Percentiles rank a stretch among this genome's conserved stretches.
Conservation (phyloP, 2,888 invertebrate species). For the Standfussiana lucernea region DNA sequence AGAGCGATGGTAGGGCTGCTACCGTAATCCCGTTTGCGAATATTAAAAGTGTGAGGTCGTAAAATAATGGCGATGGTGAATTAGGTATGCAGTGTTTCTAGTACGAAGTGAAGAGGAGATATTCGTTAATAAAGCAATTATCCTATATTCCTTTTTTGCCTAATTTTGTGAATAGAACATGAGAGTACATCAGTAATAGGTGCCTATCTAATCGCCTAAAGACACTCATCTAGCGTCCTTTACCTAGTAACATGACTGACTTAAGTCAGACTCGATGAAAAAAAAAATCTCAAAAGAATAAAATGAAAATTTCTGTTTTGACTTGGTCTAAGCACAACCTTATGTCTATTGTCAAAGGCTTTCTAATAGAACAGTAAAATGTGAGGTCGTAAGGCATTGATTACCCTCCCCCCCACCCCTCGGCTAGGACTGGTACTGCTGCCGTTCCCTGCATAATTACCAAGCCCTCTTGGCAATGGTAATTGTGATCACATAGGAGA, state of each 20-base stretch:
- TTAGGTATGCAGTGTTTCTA: constrained; percentile 17
- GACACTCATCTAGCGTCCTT: no score
- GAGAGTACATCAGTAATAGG: not conserved
- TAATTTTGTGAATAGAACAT: not conserved
- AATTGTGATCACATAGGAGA: constrained; percentile 17
- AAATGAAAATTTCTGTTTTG: not conserved
- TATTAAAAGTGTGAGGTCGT: constrained; percentile 41
- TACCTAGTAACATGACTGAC: not conserved
- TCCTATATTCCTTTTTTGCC: not conserved
- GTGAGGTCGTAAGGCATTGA: constrained; percentile 8
- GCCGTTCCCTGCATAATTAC: constrained; percentile 8
- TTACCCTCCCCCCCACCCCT: not conserved
- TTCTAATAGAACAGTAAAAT: not conserved
- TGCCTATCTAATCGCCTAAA: not conserved
- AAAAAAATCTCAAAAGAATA: no score
- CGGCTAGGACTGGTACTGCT: not conserved
- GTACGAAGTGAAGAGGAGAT: not conserved
- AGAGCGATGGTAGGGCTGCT: constrained; percentile 42
- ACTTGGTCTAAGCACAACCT: not conserved
- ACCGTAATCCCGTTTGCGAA: constrained; percentile 13
- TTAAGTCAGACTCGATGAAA: not conserved
- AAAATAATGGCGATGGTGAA: constrained; percentile 22
- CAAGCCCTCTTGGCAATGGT: constrained; percentile 1
- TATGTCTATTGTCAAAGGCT: not conserved
- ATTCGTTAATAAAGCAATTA: not conserved